These are phyloP conservation scores for Forbesichthys papilliferus DNA, from an alignment of 2,113 vertebrate species.

Conservation along the genomic window DNA sequence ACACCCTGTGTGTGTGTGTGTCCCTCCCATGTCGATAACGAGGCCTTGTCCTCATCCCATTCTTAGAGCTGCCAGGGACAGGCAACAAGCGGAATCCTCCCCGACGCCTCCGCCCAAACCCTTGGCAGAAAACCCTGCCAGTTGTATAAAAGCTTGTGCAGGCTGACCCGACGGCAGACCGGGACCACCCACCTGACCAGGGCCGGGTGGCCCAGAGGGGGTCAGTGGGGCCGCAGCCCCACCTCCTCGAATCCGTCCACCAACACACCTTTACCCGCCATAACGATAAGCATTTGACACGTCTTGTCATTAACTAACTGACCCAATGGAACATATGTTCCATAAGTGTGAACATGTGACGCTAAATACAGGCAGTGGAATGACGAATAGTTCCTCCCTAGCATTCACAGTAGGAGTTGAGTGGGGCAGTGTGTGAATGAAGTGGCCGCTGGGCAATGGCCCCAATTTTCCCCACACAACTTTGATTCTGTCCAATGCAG, in stretches of 20 bases:
- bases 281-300: slow-evolving; percentile 1
- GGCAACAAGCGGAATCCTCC: slow-evolving; percentile 69
- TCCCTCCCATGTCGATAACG: slow-evolving; percentile 55
- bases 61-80: slow-evolving; percentile 68
- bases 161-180: slow-evolving; percentile 43
- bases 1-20: slow-evolving; percentile 36
- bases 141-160: slow-evolving; percentile 58
- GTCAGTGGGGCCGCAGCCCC: slow-evolving; percentile 38
- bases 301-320: neutral
- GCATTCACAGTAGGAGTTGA: neutral
- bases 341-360: neutral
- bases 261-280: slow-evolving; percentile 5
- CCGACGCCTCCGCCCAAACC: slow-evolving; percentile 58
- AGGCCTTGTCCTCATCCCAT: slow-evolving; percentile 58
- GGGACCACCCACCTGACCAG: slow-evolving; percentile 66
- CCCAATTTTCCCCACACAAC: slow-evolving; percentile 49
- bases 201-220: slow-evolving; percentile 25
- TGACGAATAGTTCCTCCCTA: neutral
- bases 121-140: slow-evolving; percentile 38
- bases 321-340: slow-evolving; percentile 7
- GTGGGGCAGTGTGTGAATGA: slow-evolving; percentile 38
- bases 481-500: slow-evolving; percentile 47
- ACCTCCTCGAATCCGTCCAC: neutral
- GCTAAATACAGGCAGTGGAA: slow-evolving; percentile 21
- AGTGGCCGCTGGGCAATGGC: slow-evolving; percentile 26